Base-by-base conservation (phyloP, 1,140 invertebrate species). In the Drosophila teissieri region DNA sequence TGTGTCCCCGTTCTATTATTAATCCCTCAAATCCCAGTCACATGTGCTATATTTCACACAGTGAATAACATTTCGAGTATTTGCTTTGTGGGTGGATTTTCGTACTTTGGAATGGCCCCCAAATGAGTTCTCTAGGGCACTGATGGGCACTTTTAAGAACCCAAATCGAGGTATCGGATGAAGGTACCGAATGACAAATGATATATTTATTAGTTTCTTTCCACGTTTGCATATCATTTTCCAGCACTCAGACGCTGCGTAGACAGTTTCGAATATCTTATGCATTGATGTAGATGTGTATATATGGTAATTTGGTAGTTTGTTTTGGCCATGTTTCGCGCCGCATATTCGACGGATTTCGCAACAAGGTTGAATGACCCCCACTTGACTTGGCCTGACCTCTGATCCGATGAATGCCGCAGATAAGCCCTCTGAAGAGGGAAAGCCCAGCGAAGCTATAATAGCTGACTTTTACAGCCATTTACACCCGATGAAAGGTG, bases 11-110 rank as follows among this genome's bases (percentile, higher is more conserved):
- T 62, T 86, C 83, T 86, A 85, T 88, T 85, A 85, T 82, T 85
- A 81, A 82, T 78, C 37, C 24, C 67, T 55, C 61, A 86, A 85
- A 78, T 86, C 81, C 46, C 73, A 48, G 69, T 76, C 78, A 76
- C 78, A 86, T 86, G 83, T 86, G 82, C 57, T 61, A 72, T 17
- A 45, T 67, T 85, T 85, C 83, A 70, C 81, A 85, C 49, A 65
- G 68, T 49, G 37, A 62, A 73, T 54, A 49, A 1, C 4, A 14
- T 55, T 24, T 19, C 53, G 17, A 45, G 12, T 39, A 69, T 55
- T 8, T 39, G 61, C 57, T 31, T 4, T 57, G 52, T 63, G 58
- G 31, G 14, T 22, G 51, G 8, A 17, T 27, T 74, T 15, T 42
- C 0, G 61, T 15, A 76, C 73, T 77, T 77, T 77, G 49, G n/a